These are phyloP conservation scores for Atrichornis clamosus DNA, from an alignment of 2,113 vertebrate species.

Conservation along the genomic window DNA sequence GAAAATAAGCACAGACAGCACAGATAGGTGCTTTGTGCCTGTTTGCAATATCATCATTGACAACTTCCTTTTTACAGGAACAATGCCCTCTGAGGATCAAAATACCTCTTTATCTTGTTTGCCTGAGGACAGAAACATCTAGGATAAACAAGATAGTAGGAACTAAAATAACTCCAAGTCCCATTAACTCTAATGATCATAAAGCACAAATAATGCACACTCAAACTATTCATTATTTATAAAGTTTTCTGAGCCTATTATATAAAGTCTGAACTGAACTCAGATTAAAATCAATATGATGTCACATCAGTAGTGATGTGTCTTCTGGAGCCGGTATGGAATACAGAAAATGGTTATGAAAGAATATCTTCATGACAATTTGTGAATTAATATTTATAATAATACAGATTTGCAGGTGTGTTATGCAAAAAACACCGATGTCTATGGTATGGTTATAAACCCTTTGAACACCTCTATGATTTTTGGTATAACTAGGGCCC, in stretches of 20 bases:
- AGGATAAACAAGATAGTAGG: not conserved
- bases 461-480: not conserved
- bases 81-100: not conserved
- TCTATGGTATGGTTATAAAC: not conserved
- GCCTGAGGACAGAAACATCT: not conserved
- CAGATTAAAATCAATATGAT: conserved; percentile 22
- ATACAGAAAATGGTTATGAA: not conserved
- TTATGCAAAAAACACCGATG: not conserved
- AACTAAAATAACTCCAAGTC: conserved; percentile 15
- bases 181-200: not conserved
- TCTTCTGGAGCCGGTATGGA: not conserved
- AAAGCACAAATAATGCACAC: not conserved
- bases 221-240: conserved; percentile 33
- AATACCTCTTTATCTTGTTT: not conserved
- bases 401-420: not conserved
- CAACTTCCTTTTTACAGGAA: conserved; percentile 1
- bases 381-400: not conserved
- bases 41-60: not conserved
- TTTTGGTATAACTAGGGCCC: not conserved
- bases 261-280: conserved; percentile 5
- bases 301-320: not conserved
- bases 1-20: not conserved
- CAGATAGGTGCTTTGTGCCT: not conserved
- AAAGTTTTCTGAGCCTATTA: conserved; percentile 25
- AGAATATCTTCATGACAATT: not conserved